Base-by-base conservation (phyloP, 2,888 invertebrate genomes). In the Xanthorhoe designata region DNA sequence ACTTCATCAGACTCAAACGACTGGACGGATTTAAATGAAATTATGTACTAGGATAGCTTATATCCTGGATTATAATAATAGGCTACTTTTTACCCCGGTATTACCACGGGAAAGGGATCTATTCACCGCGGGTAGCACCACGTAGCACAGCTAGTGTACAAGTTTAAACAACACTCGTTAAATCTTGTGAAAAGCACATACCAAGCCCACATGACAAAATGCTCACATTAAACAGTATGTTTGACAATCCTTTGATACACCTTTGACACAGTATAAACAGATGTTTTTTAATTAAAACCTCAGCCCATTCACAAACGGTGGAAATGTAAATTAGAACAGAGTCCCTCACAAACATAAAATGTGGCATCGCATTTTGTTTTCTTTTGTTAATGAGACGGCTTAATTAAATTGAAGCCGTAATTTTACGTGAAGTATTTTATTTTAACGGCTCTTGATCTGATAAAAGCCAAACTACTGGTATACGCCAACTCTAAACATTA, bases 321-420 rank as follows among this genome's bases (percentile, higher is more conserved):
- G 9, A 38, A 60, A 32, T 53, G 1, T 15, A 17, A 50, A 54
- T 29, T 45, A 53, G 53, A 47, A 49, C 38, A 19, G 54, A 35
- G 9, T 19, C 52, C 32, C 32, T 61, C 55, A 61, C 50, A 62
- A 50, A 56, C 47, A 50, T 50, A 56, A 54, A 17, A 54, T 15
- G 47, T 49, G 19, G 49, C 8, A 53, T 42, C 6, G 15, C 15
- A 53, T 47, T 61, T 24, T 53, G 32, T 61, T 53, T 56, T 52
- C 45, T 45, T 53, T 54, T n/a, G 53, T 9, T 53, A 54, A 53
- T 35, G 49, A 49, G 47, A 47, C 56, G 9, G 15, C 24, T 9
- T 15, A 55, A 19, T 38, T 19, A 55, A 15, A 61, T 49, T 49
- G 29, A 49, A 10, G 47, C 17, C 47, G n/a, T 15, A 10, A 47